These are phyloP conservation scores for Campoplex nolae DNA, from an alignment of 2,888 invertebrate genomes.

Conservation along the genomic window DNA sequence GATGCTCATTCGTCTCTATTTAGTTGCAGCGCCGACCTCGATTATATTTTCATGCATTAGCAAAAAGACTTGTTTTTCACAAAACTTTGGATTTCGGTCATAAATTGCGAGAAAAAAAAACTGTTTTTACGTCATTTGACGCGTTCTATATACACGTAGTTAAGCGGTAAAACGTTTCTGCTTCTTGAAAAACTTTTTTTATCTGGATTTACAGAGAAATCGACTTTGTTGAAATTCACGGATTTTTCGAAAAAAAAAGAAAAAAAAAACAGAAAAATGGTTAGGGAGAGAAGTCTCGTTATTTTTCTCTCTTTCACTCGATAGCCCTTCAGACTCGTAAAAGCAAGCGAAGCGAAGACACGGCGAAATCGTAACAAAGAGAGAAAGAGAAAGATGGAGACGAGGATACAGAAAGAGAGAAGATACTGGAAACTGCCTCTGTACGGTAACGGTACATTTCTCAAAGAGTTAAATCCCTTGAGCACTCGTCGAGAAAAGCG, in stretches of 20 bases:
- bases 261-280: conserved; percentile 36
- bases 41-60: not conserved
- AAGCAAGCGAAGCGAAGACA: conserved; percentile 48
- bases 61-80: not conserved
- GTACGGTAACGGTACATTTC: conserved; percentile 49
- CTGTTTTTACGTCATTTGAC: not conserved
- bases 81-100: not conserved
- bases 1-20: not conserved
- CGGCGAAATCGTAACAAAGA: conserved; percentile 34
- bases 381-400: conserved; percentile 9
- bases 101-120: not conserved
- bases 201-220: conserved; percentile 48
- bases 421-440: conserved; percentile 51
- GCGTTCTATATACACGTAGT: not conserved
- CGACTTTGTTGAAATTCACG: conserved; percentile 59
- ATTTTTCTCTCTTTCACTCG: conserved; percentile 50
- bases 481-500: conserved; percentile 59
- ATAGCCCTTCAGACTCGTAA: conserved; percentile 58
- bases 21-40: not conserved
- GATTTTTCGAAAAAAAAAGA: conserved; percentile 21
- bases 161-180: not conserved
- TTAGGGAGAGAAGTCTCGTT: conserved; percentile 10
- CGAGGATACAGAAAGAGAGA: conserved; percentile 27
- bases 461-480: conserved; percentile 61
- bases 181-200: conserved; percentile 25